phyloP scores from a whole-genome alignment of 2,113 vertebrate genomes.

The Sinocyclocheilus maitianheensis region DNA sequence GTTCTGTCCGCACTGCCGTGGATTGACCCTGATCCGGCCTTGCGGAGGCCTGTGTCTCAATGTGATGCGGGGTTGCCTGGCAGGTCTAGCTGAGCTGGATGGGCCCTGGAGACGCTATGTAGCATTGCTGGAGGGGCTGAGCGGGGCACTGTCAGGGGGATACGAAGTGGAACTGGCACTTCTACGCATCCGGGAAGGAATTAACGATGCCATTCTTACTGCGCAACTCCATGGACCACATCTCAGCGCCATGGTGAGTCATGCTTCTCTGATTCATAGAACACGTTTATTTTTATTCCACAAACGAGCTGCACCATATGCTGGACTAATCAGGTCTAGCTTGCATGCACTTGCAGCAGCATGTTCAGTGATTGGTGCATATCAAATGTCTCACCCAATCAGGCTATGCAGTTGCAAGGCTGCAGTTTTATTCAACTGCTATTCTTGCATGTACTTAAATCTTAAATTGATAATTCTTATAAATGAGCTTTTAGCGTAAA shows the following conservation, averaged over 20 bases:
- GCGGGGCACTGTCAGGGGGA: constrained; percentile 78
- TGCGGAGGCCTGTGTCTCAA: constrained; percentile 87
- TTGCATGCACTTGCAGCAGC: neutral
- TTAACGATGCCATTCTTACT: constrained; percentile 86
- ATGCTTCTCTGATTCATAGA: constrained; percentile 12
- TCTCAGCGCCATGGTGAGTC: constrained; percentile 84
- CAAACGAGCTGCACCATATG: constrained; percentile 12
- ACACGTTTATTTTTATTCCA: constrained; percentile 25
- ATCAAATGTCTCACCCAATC: constrained; percentile 7
- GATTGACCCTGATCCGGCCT: constrained; percentile 86
- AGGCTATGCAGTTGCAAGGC: neutral
- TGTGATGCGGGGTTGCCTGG: constrained; percentile 88
- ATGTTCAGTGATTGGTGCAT: neutral
- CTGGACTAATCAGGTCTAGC: constrained; percentile 2
- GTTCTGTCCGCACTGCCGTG: constrained; percentile 89
- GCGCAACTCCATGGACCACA: constrained; percentile 85
- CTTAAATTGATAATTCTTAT: neutral
- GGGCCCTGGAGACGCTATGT: constrained; percentile 82
- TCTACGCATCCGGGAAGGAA: constrained; percentile 74
- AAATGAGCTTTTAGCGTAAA: neutral
- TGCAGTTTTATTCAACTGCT: neutral
- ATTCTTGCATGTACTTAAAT: neutral
- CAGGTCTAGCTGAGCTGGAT: constrained; percentile 84
- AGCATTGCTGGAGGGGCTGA: constrained; percentile 78
- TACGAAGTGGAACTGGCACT: constrained; percentile 82